Evolutionary conservation across 2,888 invertebrate species (phyloP), one percentile per base, ranked within the genome.

Genomic region (Ophraella communa): DNA sequence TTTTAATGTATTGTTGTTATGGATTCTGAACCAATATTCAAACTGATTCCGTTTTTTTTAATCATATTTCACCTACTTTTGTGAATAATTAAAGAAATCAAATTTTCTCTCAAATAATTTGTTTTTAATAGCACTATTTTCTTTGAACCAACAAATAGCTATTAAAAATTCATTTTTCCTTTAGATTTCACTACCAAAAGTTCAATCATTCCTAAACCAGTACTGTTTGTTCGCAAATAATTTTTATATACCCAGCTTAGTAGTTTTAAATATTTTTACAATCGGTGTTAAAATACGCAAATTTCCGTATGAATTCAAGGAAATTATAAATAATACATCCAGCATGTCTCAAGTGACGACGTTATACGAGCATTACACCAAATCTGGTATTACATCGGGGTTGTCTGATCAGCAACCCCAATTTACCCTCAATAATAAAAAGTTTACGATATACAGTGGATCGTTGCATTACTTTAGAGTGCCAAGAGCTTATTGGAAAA

Each of bases 391-490:
- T 17, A 65, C 65, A 2, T 64, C 63, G 3, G 81, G 80, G 1
- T 63, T 81, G 39, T 75, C 76, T 7, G 76, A 74, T 4, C 71
- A 77, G 10, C 73, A 77, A 33, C 72, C 76, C 8, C 74, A 78
- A 52, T 83, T 83, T 69, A 76, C 78, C 5, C 75, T 85, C 10
- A 85, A 85, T 72, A 78, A 81, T 30, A 80, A 78, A 66, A 78
- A 79, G 54, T 78, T 84, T 18, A 80, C 81, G 4, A 77, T 85
- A 14, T 80, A 82, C 64, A 82, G 83, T 65, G 88, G 87, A 10
- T 69, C 92, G 20, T 85, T 96, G 75, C 95, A 96, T 79, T 96
- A 95, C 82, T 96, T 94, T 79, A 87, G 95, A 2, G 85, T 93
- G 0, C 93, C 92, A 3, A 87, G 87, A 27, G 85, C 84, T 11